Conservation (phyloP, 64 coral and sea anemone species). For the Acropora yongei region DNA sequence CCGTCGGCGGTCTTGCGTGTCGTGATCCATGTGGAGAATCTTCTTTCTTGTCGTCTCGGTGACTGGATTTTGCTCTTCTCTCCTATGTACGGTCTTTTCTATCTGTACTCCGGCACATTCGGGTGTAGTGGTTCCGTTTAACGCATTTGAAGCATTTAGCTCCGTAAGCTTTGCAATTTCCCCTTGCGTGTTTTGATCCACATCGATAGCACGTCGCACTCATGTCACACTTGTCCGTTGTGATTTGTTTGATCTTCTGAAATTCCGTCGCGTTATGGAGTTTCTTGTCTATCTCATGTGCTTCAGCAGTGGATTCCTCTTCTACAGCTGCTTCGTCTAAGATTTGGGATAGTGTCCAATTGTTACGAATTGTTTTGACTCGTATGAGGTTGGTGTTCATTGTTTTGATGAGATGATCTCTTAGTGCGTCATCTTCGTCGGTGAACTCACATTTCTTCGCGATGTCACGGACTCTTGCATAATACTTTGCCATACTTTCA, state of each 20-base stretch:
- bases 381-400: conserved; percentile 46
- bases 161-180: conserved; percentile 64
- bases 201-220: conserved; percentile 14
- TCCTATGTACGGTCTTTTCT: neutral
- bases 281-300: conserved; percentile 39
- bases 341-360: conserved; percentile 55
- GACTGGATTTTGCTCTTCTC: neutral
- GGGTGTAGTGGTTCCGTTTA: conserved; percentile 54
- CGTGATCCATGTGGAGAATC: neutral
- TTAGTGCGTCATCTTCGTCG: conserved; percentile 46
- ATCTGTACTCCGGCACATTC: conserved; percentile 41
- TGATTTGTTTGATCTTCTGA: conserved; percentile 31
- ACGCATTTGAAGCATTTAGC: conserved; percentile 68
- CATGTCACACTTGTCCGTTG: neutral
- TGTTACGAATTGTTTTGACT: conserved; percentile 54
- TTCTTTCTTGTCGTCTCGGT: conserved; percentile 7
- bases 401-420: conserved; percentile 70
- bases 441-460: conserved; percentile 52
- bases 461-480: conserved; percentile 34
- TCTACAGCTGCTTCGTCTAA: conserved; percentile 73
- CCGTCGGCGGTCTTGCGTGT: neutral
- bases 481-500: conserved; percentile 43
- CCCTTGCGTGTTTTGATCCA: conserved; percentile 42
- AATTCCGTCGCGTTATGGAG: conserved; percentile 18
- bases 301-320: conserved; percentile 58